These are phyloP conservation scores for Laticauda laticaudata DNA, from an alignment of 2,113 vertebrate genomes.

Conservation along the genomic window DNA sequence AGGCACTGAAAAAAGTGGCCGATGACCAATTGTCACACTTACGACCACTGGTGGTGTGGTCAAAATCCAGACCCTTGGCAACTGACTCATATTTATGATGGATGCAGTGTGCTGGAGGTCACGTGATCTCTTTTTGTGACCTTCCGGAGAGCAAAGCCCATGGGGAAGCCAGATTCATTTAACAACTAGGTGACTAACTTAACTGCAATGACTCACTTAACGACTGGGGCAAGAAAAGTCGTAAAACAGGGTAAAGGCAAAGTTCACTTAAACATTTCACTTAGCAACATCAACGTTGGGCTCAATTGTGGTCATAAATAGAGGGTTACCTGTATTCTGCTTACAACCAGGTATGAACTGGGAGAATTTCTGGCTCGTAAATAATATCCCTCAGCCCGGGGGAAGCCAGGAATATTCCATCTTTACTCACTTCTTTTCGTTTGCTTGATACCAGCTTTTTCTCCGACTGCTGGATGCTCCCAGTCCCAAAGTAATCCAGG, in stretches of 20 bases:
- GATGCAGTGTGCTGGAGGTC: not conserved
- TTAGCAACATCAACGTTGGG: not conserved
- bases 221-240: not conserved
- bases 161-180: not conserved
- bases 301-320: rapidly evolving
- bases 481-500: constrained; percentile 85
- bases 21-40: not conserved
- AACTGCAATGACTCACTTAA: no score
- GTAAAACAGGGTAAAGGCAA: not conserved
- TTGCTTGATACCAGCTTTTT: constrained; percentile 92
- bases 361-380: not conserved
- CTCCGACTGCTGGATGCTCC: constrained; percentile 80
- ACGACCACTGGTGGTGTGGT: rapidly evolving
- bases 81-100: not conserved
- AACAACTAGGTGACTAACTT: no score
- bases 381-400: not conserved
- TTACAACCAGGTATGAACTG: not conserved
- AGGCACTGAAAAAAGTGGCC: not conserved
- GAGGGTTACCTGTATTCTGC: not conserved
- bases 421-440: constrained; percentile 84
- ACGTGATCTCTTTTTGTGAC: not conserved
- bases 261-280: not conserved
- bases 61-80: not conserved
- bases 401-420: not conserved
- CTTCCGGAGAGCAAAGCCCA: not conserved